Evolutionary conservation across 2,113 vertebrate genomes (phyloP).

Genomic region (Nestor notabilis): DNA sequence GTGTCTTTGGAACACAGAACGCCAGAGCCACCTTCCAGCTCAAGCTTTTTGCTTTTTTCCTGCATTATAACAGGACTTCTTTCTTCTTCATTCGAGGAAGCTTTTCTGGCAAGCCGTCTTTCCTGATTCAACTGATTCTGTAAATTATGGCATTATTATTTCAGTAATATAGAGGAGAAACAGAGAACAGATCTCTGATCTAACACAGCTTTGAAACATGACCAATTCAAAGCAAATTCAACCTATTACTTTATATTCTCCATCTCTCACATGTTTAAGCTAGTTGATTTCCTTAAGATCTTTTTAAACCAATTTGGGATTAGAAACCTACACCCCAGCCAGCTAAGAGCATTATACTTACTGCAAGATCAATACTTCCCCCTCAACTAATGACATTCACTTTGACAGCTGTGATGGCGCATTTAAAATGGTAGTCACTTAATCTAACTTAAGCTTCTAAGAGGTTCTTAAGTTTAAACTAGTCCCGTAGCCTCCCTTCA

Average conservation of each 20-base stretch:
- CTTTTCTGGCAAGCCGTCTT: constrained; percentile 76
- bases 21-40: not conserved
- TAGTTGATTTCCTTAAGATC: not conserved
- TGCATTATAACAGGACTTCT: constrained; percentile 48
- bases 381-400: not conserved
- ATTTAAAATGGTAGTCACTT: not conserved
- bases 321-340: not conserved
- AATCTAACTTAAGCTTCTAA: not conserved
- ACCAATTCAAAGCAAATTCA: not conserved
- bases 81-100: constrained; percentile 55
- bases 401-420: not conserved
- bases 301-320: constrained; percentile 8
- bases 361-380: not conserved
- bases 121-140: constrained; percentile 74
- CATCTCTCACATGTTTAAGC: not conserved
- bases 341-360: constrained; percentile 4
- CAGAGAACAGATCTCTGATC: not conserved
- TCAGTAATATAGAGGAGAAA: not conserved
- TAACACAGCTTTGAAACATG: not conserved
- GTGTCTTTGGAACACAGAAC: not conserved
- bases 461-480: not conserved
- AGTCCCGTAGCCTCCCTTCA: not conserved
- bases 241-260: not conserved
- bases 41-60: constrained; percentile 47
- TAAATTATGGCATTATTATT: constrained; percentile 16